phyloP scores from a whole-genome alignment of 2,888 invertebrate species.

The Pammene fasciana region DNA sequence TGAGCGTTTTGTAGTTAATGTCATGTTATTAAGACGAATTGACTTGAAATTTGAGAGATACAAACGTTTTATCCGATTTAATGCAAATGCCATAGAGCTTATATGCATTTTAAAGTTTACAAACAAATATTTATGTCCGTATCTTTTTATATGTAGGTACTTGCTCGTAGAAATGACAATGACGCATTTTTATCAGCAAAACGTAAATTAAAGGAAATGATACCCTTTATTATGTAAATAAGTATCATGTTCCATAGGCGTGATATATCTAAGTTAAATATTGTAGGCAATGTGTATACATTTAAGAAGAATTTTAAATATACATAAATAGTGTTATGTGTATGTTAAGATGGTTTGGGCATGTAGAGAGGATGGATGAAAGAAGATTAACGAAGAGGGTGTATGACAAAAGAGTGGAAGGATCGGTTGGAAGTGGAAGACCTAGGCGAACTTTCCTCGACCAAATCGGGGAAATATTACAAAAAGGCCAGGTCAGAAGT shows the following conservation, averaged over 20 bases:
- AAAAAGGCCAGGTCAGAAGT: too few relatives aligned
- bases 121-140: background rate
- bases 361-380: too few relatives aligned
- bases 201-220: constrained; percentile 8
- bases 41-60: constrained; percentile 16
- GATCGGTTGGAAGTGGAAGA: too few relatives aligned
- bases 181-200: background rate
- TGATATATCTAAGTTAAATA: background rate
- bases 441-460: too few relatives aligned
- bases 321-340: too few relatives aligned
- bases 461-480: too few relatives aligned
- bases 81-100: background rate
- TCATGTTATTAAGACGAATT: constrained; percentile 3
- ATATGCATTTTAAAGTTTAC: constrained; percentile 2
- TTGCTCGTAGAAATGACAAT: background rate
- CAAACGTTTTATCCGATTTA: background rate
- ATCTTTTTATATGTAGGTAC: constrained; percentile 27
- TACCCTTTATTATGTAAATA: background rate
- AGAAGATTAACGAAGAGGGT: too few relatives aligned
- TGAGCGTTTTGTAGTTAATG: background rate
- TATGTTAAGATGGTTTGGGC: too few relatives aligned
- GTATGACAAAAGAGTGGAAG: too few relatives aligned
- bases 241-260: background rate
- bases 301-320: too few relatives aligned
- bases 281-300: too few relatives aligned